Conservation (phyloP, 2,797 vertebrate genomes). For the Morus bassanus region DNA sequence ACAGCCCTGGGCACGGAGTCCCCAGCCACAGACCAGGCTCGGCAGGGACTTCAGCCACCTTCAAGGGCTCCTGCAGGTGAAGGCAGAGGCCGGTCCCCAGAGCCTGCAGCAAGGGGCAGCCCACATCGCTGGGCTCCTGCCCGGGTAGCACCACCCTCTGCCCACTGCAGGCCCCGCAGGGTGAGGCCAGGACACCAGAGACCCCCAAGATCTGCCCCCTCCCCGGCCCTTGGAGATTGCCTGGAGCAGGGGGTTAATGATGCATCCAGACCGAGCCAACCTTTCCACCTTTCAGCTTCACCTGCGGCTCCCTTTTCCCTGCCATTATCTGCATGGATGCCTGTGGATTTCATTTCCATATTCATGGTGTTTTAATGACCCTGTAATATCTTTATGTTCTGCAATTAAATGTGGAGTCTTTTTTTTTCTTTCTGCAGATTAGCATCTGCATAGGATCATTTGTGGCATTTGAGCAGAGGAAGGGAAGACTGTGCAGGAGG, state of each 20-base stretch:
- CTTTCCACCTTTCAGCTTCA: slow-evolving; percentile 11
- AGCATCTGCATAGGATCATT: slow-evolving; percentile 30
- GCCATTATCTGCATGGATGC: slow-evolving; percentile 20
- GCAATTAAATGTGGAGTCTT: slow-evolving; percentile 43
- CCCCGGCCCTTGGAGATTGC: neutral
- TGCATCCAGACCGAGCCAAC: neutral
- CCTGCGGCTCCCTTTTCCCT: slow-evolving; percentile 17
- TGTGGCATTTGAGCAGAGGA: neutral
- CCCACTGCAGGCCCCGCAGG: accelerated
- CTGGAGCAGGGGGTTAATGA: neutral
- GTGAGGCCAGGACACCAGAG: neutral
- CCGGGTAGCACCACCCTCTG: neutral
- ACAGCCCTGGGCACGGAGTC: neutral
- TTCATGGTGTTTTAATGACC: slow-evolving; percentile 60
- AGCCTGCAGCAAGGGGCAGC: neutral
- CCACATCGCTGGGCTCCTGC: neutral
- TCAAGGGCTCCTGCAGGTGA: neutral
- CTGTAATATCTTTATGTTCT: slow-evolving; percentile 41
- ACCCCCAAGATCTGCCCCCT: accelerated
- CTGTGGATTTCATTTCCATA: slow-evolving; percentile 64
- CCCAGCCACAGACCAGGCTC: neutral
- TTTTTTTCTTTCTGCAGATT: neutral
- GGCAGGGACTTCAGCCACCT: accelerated
- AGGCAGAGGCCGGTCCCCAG: neutral
- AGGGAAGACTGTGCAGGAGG: neutral